phyloP scores from a whole-genome alignment of 2,888 invertebrate genomes.

The Urechis unicinctus region DNA sequence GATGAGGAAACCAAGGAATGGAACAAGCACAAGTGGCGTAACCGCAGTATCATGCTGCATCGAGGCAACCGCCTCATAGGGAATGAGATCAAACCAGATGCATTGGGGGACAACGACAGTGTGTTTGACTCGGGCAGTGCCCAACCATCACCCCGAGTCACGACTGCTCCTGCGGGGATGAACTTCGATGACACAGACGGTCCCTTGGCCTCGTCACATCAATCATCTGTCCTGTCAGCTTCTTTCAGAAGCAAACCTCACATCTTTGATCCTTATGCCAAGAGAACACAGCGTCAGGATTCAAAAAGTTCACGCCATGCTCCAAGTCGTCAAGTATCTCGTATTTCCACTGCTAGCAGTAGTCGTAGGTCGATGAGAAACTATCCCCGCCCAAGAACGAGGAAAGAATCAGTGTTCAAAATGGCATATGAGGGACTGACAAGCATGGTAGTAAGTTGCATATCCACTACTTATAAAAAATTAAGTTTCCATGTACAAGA shows the following conservation, averaged over 20 bases:
- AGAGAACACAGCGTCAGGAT: not conserved
- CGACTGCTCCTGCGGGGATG: not conserved
- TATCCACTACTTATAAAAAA: too few relatives aligned
- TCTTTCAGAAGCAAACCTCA: not conserved
- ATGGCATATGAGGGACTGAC: conserved; percentile 4
- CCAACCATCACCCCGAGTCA: not conserved
- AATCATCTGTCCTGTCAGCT: not conserved
- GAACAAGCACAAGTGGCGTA: conserved; percentile 1
- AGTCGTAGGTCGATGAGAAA: not conserved
- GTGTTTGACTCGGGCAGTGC: not conserved
- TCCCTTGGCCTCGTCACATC: not conserved
- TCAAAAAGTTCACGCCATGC: not conserved
- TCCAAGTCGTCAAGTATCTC: conserved; percentile 1
- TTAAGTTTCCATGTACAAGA: too few relatives aligned
- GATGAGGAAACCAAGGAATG: not conserved
- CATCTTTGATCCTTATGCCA: not conserved
- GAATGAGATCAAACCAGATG: not conserved
- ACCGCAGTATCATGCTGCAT: conserved; percentile 3
- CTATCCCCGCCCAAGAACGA: not conserved
- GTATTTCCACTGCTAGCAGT: conserved; percentile 3
- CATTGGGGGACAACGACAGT: not conserved
- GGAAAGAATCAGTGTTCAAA: conserved; percentile 3
- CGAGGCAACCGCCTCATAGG: conserved; percentile 1
- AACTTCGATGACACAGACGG: too few relatives aligned
- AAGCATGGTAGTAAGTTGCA: not conserved